Conservation (phyloP, 2,888 invertebrate genomes). For the Melinaea marsaeus region DNA sequence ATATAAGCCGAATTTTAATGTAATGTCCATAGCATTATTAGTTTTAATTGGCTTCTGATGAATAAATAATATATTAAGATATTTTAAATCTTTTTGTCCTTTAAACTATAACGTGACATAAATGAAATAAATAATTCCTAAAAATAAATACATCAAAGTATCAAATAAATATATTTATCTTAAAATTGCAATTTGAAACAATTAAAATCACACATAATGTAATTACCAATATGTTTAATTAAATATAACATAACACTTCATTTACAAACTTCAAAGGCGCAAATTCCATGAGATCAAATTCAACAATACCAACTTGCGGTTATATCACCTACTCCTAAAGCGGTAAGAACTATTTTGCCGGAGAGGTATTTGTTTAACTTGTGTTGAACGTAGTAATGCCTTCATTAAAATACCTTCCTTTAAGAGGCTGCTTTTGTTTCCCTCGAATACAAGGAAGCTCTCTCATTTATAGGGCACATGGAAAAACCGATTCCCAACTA, state of each 20-base stretch:
- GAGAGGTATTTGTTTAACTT: slow-evolving; percentile 3
- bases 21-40: too few relatives aligned
- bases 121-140: too few relatives aligned
- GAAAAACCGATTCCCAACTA: slow-evolving; percentile 22
- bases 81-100: too few relatives aligned
- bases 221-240: slow-evolving; percentile 7
- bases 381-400: slow-evolving; percentile 12
- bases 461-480: slow-evolving; percentile 22
- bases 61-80: too few relatives aligned
- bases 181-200: background rate
- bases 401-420: slow-evolving; percentile 30
- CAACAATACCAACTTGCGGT: slow-evolving; percentile 4
- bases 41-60: too few relatives aligned
- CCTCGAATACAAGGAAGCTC: slow-evolving; percentile 19
- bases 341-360: slow-evolving; percentile 13
- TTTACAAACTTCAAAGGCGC: slow-evolving; percentile 22
- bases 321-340: slow-evolving; percentile 1
- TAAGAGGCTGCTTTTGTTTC: slow-evolving; percentile 25
- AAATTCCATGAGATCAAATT: slow-evolving; percentile 16
- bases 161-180: too few relatives aligned
- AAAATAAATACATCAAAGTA: too few relatives aligned
- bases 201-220: background rate
- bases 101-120: too few relatives aligned
- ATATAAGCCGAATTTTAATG: too few relatives aligned
- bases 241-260: slow-evolving; percentile 13